Base-by-base conservation (phyloP, 2,113 vertebrate species). In the Ammodramus savannarum region DNA sequence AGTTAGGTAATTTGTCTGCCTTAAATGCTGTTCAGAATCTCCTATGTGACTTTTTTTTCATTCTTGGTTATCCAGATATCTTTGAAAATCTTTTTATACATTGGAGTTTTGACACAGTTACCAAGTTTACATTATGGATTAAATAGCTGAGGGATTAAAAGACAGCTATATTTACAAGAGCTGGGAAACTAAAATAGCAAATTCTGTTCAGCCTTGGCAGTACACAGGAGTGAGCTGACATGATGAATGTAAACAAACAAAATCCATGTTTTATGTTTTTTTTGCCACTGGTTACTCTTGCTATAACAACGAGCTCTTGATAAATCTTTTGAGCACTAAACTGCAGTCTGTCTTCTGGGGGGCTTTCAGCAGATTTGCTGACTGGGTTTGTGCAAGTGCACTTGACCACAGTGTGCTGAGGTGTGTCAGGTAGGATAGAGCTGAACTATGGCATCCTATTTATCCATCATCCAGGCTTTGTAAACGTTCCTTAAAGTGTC, bases 191-290 rank as follows among this genome's bases (percentile, higher is more conserved):
- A 62, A 86, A 90, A 57, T 10, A 68, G 18, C 17, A 34, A 58
- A 63, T 61, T 69, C 54, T 73, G 3, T 52, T 73, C 52, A 71
- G 46, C 38, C 11, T 81, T 72, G 23, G 16, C 49, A 57, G 20
- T 73, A 52, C 52, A 61, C 6, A 49, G 44, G 9, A 72, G 17
- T 48, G 54, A 91, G 44, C 10, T 62, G 41, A 34, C 21, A 20
- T 27, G 46, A 80, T 82, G 52, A 78, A 75, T 68, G 57, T 55
- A 82, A 85, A 48, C 14, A 85, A 77, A 74, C 11, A 36, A 84
- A 41, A 0, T 1, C 2, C 16, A 6, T 49, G 34, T 23, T 80
- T 86, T 77, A 25, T 68, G 5, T 0, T 29, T 21, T 52, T 38
- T 79, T 79, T 88, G 11, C 46, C 46, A 10, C 32, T 69, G 14